phyloP scores from a whole-genome alignment of 2,113 vertebrate genomes.

The Ictidomys tridecemlineatus region DNA sequence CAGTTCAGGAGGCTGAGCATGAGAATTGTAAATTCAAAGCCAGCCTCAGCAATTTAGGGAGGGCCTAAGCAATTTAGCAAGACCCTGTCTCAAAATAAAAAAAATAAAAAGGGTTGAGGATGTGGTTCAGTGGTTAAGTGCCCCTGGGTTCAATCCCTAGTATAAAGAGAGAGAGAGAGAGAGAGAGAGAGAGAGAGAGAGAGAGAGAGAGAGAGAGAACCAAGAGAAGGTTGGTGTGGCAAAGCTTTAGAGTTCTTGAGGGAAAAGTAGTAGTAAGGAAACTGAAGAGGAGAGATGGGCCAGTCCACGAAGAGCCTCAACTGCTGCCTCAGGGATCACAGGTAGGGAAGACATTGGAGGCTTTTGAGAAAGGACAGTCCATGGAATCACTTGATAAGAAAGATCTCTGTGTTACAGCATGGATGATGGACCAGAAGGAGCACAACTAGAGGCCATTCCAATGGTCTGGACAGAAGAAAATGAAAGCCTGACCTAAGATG shows the following conservation, averaged over 20 bases:
- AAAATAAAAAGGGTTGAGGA: no score
- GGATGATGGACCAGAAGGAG: not conserved
- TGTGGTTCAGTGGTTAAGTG: no score
- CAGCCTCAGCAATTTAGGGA: no score
- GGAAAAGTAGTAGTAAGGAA: not conserved
- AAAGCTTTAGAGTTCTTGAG: conserved; percentile 8
- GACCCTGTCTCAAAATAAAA: no score
- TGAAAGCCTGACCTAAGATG: not conserved
- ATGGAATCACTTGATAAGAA: not conserved
- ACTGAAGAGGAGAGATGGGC: not conserved
- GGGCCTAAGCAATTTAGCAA: no score
- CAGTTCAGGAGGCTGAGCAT: no score
- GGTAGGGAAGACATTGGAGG: not conserved
- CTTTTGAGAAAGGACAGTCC: conserved; percentile 34
- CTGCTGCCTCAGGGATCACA: not conserved
- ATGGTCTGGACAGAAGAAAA: not conserved
- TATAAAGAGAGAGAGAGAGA: no score
- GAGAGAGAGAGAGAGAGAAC: not conserved
- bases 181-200: not conserved
- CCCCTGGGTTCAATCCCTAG: no score
- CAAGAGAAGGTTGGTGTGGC: not conserved
- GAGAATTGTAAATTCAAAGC: no score
- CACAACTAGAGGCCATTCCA: not conserved
- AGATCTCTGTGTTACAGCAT: not conserved
- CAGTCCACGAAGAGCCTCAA: not conserved